Conservation (phyloP, 2,113 vertebrate genomes). For the Phylloscopus whistleri region DNA sequence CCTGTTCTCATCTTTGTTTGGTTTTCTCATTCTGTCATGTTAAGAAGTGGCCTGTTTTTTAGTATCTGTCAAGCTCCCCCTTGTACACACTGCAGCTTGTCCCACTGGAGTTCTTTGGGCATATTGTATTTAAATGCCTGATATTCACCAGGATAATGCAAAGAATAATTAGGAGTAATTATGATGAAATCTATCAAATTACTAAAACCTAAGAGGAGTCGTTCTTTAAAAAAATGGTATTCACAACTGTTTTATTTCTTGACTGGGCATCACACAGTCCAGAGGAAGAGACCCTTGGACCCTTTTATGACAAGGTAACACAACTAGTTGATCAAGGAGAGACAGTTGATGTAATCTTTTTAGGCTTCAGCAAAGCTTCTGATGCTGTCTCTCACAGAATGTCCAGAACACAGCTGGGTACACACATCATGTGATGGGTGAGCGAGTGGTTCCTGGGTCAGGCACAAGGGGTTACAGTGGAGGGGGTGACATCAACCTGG, state of each 20-base stretch:
- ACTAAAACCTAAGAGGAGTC: neutral
- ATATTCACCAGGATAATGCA: conserved; percentile 27
- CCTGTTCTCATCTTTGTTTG: neutral
- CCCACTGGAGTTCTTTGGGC: neutral
- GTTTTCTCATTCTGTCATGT: neutral
- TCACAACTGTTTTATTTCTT: neutral
- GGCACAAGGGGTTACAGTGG: too few species aligned
- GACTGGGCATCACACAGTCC: neutral
- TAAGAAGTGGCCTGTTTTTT: neutral
- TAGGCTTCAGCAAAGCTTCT: neutral
- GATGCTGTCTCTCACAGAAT: too few species aligned
- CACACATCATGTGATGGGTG: too few species aligned
- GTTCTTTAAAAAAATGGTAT: neutral
- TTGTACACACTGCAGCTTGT: conserved; percentile 2
- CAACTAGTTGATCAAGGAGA: too few species aligned
- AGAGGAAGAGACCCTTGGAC: neutral
- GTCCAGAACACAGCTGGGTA: too few species aligned
- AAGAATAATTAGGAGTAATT: conserved; percentile 57
- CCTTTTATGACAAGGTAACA: too few species aligned
- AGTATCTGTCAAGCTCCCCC: neutral
- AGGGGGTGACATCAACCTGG: too few species aligned
- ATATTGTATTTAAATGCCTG: conserved; percentile 50
- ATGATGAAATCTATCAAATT: conserved; percentile 39
- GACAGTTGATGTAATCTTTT: neutral
- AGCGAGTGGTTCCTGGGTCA: too few species aligned